A percentile compares a stretch with the other conserved stretches of the same genome.
Evolutionary conservation across 2,797 vertebrate genomes (phyloP).

Genomic region (Alcedo atthis): DNA sequence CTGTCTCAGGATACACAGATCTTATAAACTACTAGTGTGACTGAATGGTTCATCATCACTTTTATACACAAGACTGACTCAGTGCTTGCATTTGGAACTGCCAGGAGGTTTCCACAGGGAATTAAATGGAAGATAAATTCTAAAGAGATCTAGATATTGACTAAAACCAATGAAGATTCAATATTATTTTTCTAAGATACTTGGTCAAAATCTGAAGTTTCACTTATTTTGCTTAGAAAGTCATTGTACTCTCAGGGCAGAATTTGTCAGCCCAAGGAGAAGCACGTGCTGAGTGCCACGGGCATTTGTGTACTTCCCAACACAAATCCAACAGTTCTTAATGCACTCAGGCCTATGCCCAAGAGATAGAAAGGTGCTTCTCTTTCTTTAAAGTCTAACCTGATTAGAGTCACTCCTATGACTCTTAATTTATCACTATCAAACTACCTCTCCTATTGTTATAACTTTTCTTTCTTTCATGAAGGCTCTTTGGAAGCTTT

Average conservation of each 20-base stretch:
- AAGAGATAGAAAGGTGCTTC: slow-evolving; percentile 32
- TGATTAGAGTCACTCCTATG: slow-evolving; percentile 43
- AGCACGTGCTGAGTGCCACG: background rate
- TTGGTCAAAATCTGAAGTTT: background rate
- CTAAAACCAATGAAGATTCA: background rate
- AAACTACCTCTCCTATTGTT: slow-evolving; percentile 59
- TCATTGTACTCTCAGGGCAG: background rate
- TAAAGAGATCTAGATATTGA: background rate
- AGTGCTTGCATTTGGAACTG: background rate
- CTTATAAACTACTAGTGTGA: background rate
- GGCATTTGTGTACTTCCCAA: background rate
- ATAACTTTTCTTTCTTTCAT: slow-evolving; percentile 49
- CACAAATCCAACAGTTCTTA: slow-evolving; percentile 5
- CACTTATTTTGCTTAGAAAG: background rate
- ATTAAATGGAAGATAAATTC: background rate
- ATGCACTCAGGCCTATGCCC: slow-evolving; percentile 20
- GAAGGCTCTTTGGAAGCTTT: slow-evolving; percentile 66
- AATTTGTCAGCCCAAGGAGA: background rate
- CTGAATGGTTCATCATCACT: background rate
- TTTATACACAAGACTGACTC: background rate
- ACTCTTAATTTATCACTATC: slow-evolving; percentile 55
- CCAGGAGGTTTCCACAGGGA: background rate
- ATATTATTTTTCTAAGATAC: background rate
- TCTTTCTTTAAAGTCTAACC: slow-evolving; percentile 42
- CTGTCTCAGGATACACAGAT: background rate